Base-by-base conservation (phyloP, 2,113 vertebrate genomes). In the Marmota flaviventris region DNA sequence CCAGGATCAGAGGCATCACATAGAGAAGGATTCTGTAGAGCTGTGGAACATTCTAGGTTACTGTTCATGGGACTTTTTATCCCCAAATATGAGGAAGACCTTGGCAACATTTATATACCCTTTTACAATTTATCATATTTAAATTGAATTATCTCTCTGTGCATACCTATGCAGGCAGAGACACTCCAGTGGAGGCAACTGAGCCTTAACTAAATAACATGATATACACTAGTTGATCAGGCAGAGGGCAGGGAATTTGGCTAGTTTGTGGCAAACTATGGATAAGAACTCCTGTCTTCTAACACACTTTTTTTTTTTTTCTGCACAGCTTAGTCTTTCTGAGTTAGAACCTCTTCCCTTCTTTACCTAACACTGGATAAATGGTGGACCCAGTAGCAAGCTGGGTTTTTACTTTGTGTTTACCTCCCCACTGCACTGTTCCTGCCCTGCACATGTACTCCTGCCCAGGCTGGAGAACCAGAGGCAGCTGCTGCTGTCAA, bases 381-480 rank as follows among this genome's bases (percentile, higher is more conserved):
- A 67, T 32, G n/a, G 8, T 32, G 25, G 27, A 20, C 25, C 4
- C 32, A 39, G 45, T 3, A 70, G 34, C 2, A 63, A 75, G 51
- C 13, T 2, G 8, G 45, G 45, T 45, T 45, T 45, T 45, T 45
- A 45, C n/a, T 18, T 4, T 13, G 13, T 10, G 13, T 45, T 11
- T 61, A 3, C 53, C 10, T 13, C 7, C 8, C 0, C 0, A 18
- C 25, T 24, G 6, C 10, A 10, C 34, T 14, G 1, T 34, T 77
- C 22, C 13, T 18, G 3, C 48, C 42, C 12, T 22, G 22, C 14
- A 25, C 11, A 24, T 17, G 58, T 27, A 34, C 8, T 12, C 17
- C 29, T 7, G 10, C 25, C 14, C 10, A 16, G 27, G 61, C 48
- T 56, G 4, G 18, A 81, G 24, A 58, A 29, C 8, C 39, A 75